Conservation (phyloP, 2,797 vertebrate species). For the Acrossocheilus wenchowensis region DNA sequence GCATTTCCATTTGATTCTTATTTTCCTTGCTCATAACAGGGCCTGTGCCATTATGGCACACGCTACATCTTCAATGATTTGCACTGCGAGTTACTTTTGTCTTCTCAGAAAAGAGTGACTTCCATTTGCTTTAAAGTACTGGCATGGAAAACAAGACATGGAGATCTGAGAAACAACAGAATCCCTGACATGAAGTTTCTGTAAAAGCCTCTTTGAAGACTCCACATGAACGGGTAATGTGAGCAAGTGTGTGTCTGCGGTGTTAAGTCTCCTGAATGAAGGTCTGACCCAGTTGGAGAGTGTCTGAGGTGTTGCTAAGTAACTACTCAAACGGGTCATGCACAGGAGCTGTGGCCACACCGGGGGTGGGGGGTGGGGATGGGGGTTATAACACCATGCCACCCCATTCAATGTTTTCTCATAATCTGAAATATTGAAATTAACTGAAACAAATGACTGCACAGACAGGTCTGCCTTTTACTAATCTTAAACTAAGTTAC, state of each 20-base stretch:
- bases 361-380: background rate
- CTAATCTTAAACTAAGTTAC: background rate
- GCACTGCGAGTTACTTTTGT: background rate
- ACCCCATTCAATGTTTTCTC: background rate
- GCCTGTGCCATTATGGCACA: background rate
- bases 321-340: slow-evolving; percentile 52
- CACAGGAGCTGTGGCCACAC: slow-evolving; percentile 28
- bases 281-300: slow-evolving; percentile 51
- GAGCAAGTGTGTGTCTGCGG: slow-evolving; percentile 29
- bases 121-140: slow-evolving; percentile 26
- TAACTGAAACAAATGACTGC: too few species aligned
- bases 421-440: background rate
- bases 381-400: background rate
- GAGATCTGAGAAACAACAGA: background rate
- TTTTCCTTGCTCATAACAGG: background rate
- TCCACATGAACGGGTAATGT: slow-evolving; percentile 20
- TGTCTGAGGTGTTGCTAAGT: slow-evolving; percentile 53
- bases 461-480: too few species aligned
- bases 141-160: background rate
- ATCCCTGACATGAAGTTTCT: slow-evolving; percentile 27
- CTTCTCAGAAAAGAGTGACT: background rate
- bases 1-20: slow-evolving; percentile 10
- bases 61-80: background rate
- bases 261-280: slow-evolving; percentile 47
- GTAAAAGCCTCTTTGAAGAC: slow-evolving; percentile 29